phyloP scores from a whole-genome alignment of 2,797 vertebrate species.

The Sebastiscus tertius region DNA sequence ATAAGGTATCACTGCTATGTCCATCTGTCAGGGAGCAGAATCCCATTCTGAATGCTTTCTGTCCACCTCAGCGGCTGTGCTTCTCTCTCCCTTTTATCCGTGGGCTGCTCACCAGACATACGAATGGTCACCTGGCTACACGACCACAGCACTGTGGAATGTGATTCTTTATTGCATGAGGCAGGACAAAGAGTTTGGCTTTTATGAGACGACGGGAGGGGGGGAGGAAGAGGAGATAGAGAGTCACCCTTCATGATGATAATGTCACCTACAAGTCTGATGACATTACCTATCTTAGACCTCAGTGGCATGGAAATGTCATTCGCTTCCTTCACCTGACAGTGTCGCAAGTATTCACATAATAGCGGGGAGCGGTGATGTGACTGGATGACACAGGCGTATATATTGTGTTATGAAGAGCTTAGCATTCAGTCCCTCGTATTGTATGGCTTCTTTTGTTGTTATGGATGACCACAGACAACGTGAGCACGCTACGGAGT shows the following conservation, averaged over 20 bases:
- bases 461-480: conserved; percentile 69
- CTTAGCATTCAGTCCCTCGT: conserved; percentile 61
- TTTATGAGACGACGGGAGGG: conserved; percentile 33
- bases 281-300: conserved; percentile 60
- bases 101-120: conserved; percentile 67
- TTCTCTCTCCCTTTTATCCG: conserved; percentile 57
- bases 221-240: conserved; percentile 37
- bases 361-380: conserved; percentile 42
- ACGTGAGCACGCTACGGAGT: conserved; percentile 67
- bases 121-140: conserved; percentile 63
- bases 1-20: conserved; percentile 75
- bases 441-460: conserved; percentile 72
- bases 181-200: conserved; percentile 73
- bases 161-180: conserved; percentile 74
- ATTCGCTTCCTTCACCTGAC: conserved; percentile 67
- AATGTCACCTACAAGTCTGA: conserved; percentile 64
- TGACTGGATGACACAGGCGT: conserved; percentile 54
- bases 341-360: conserved; percentile 51
- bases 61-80: conserved; percentile 72
- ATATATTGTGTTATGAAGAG: conserved; percentile 49
- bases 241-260: conserved; percentile 56
- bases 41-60: conserved; percentile 71
- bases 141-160: conserved; percentile 70
- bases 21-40: conserved; percentile 58
- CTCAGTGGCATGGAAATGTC: conserved; percentile 69